Evolutionary conservation across 1,140 invertebrate genomes (phyloP).

Genomic region (Hydropsyche tenuis): DNA sequence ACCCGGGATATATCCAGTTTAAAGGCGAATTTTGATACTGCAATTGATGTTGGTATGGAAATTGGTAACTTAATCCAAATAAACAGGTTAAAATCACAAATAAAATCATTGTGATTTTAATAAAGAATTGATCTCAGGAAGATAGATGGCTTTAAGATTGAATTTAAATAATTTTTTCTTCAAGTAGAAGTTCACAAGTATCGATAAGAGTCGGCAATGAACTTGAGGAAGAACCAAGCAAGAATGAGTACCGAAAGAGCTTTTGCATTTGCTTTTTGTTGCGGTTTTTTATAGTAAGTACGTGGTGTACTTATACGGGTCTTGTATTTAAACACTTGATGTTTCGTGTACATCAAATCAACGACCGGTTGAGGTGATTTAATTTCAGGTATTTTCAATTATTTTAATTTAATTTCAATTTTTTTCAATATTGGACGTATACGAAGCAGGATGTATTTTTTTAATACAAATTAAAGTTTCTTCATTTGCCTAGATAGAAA

Average conservation of each 20-base stretch:
- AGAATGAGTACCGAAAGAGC: slow-evolving; percentile 5
- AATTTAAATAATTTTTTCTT: too few relatives aligned
- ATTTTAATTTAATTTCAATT: too few relatives aligned
- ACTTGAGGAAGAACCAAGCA: slow-evolving; percentile 20
- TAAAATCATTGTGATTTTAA: background rate
- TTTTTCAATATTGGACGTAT: too few relatives aligned
- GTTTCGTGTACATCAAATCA: background rate
- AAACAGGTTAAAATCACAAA: background rate
- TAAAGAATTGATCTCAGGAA: background rate
- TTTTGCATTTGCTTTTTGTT: background rate
- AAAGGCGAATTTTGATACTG: background rate
- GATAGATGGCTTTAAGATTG: too few relatives aligned
- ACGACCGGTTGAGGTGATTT: too few relatives aligned
- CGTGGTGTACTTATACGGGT: slow-evolving; percentile 11
- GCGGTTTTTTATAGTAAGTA: slow-evolving; percentile 11
- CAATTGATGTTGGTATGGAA: background rate
- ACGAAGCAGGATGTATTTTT: too few relatives aligned
- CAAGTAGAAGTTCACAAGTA: too few relatives aligned
- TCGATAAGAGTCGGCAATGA: slow-evolving; percentile 4
- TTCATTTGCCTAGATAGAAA: too few relatives aligned
- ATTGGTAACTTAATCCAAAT: background rate
- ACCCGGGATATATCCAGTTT: slow-evolving; percentile 14
- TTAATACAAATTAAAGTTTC: too few relatives aligned
- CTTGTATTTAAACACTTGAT: background rate
- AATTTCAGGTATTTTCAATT: too few relatives aligned